A percentile compares a stretch with the other conserved stretches of the same genome.
Evolutionary conservation across 2,888 invertebrate species (phyloP).

Genomic region (Diadegma fenestrale): DNA sequence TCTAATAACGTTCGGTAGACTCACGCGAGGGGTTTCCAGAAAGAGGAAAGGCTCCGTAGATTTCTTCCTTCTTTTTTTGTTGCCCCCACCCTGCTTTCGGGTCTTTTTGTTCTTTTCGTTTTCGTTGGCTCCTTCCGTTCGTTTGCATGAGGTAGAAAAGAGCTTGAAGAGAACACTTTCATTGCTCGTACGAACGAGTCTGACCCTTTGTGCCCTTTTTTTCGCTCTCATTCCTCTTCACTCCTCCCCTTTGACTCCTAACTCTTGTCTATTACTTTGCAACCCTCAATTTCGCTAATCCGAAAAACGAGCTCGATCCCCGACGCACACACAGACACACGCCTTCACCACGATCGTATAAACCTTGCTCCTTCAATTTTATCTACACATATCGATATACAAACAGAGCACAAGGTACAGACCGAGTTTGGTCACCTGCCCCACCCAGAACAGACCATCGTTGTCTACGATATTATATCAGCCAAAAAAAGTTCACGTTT

Average conservation of each 20-base stretch:
- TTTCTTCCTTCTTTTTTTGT: not conserved
- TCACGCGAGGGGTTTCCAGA: constrained; percentile 74
- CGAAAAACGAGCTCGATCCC: constrained; percentile 52
- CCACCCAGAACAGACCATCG: constrained; percentile 39
- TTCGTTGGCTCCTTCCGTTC: constrained; percentile 3
- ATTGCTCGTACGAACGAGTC: constrained; percentile 40
- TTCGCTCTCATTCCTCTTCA: not conserved
- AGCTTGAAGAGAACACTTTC: constrained; percentile 30
- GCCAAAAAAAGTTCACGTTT: constrained; percentile 32
- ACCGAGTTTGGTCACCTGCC: constrained; percentile 43
- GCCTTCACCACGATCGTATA: not conserved
- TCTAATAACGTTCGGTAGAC: constrained; percentile 61
- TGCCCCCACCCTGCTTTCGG: constrained; percentile 18
- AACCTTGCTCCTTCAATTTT: constrained; percentile 26
- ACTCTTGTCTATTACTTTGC: constrained; percentile 50
- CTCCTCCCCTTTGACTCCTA: constrained; percentile 25
- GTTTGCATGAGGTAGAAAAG: constrained; percentile 28
- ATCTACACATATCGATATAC: not conserved
- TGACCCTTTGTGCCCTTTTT: constrained; percentile 7
- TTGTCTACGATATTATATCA: constrained; percentile 39
- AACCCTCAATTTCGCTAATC: constrained; percentile 66
- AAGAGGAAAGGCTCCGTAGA: constrained; percentile 46
- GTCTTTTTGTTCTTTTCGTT: constrained; percentile 20
- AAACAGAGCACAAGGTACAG: not conserved
- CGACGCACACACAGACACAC: constrained; percentile 15